Base-by-base conservation (phyloP, 2,797 vertebrate species). In the Leptatherina wallacei region DNA sequence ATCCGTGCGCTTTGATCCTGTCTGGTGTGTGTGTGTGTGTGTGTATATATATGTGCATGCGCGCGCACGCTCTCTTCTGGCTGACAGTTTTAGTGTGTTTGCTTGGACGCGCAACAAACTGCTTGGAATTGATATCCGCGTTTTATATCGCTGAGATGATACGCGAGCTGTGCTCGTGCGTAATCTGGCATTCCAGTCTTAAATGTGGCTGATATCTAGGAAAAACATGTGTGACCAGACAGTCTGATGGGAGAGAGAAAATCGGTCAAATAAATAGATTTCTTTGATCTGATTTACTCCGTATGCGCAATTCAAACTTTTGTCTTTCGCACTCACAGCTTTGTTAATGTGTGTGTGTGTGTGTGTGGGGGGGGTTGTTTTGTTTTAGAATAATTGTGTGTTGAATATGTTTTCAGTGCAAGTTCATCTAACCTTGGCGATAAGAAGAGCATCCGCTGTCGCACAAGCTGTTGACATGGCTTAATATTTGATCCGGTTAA, bases 361-460 rank as follows among this genome's bases (percentile, higher is more conserved):
- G 24, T 27, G 24, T 27, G 24, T 27, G n/a, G n/a, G n/a, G n/a
- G n/a, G n/a, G n/a, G n/a, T 1, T 51, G 4, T 6, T 32, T 32
- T 32, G 4, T 32, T 29, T 55, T 7, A 35, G 1, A 8, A 29
- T n/a, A 8, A 7, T 18, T 8, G 18, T 24, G 11, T 24, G 6
- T 57, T 60, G 42, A 3, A 4, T 18, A 40, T 29, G 42, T 61
- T 44, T 40, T 65, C 49, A 2, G 0, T 1, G 4, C 29, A 52
- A 75, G 73, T 81, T 59, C 6, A 36, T 75, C 30, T 86, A 87
- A 87, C 87, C 90, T 91, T 89, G 85, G 80, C 55, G 71, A 33
- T 64, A 2, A 77, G 59, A 58, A 65, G 16, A 66, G 78, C 75
- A 33, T 79, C 73, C 55, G 1, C 73, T n/a, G 72, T 38, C 60